A percentile compares a stretch with the other conserved stretches of the same genome.
These are phyloP conservation scores for Capitulum mitella DNA, from an alignment of 2,888 invertebrate genomes.

Conservation along the genomic window DNA sequence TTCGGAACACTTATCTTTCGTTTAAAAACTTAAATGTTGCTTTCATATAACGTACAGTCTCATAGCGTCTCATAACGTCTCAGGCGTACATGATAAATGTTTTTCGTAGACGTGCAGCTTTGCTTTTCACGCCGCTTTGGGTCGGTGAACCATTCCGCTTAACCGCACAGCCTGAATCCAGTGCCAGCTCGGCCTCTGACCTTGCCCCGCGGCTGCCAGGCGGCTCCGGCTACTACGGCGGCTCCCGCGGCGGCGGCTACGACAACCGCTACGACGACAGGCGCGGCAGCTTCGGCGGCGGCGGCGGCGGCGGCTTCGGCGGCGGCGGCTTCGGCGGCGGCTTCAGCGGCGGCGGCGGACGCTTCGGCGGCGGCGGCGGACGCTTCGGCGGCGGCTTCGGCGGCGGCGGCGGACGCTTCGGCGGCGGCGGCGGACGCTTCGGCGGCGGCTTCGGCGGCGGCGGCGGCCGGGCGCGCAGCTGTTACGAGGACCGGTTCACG, in stretches of 20 bases:
- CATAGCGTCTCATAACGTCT: no score
- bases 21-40: no score
- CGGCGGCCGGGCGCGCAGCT: neutral
- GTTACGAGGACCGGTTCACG: constrained; percentile 3
- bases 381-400: neutral
- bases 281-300: neutral
- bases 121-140: neutral
- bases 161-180: neutral
- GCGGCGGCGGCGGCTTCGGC: neutral
- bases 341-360: neutral
- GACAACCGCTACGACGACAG: neutral
- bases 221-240: neutral
- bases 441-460: neutral
- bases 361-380: neutral
- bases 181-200: neutral
- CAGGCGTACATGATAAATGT: no score
- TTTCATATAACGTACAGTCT: no score
- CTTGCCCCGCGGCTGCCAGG: neutral
- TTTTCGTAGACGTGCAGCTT: neutral
- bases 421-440: neutral
- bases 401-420: neutral
- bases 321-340: neutral
- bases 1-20: no score
- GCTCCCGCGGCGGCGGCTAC: neutral
- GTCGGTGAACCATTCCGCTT: neutral